Percentiles rank a stretch among this genome's conserved stretches.
Evolutionary conservation across 2,113 vertebrate genomes (phyloP).

Genomic region (Phycodurus eques): DNA sequence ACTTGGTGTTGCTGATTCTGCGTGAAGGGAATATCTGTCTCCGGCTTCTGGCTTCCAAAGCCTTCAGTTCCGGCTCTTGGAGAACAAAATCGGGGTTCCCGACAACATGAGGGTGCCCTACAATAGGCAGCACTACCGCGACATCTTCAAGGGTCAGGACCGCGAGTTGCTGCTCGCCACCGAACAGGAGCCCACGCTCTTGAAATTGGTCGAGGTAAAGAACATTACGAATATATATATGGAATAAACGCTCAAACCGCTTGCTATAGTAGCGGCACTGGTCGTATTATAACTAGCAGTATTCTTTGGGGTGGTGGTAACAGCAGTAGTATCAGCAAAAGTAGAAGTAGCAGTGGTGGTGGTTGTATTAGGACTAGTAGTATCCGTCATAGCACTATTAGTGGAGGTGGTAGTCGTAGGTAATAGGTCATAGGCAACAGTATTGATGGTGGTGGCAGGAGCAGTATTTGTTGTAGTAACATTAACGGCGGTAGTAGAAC

Average conservation of each 20-base stretch:
- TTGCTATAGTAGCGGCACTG: no score
- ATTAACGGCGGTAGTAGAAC: background rate
- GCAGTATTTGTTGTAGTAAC: no score
- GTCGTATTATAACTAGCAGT: background rate
- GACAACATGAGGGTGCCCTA: slow-evolving; percentile 90
- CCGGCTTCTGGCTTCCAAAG: slow-evolving; percentile 96
- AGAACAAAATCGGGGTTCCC: slow-evolving; percentile 92
- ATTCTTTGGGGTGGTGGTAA: background rate
- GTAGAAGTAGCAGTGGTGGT: no score
- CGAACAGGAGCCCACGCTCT: slow-evolving; percentile 82
- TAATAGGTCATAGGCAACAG: no score
- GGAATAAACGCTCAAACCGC: background rate
- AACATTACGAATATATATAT: background rate
- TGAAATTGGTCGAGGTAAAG: slow-evolving; percentile 88
- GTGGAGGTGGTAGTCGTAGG: no score
- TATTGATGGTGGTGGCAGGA: no score
- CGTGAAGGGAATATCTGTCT: slow-evolving; percentile 81
- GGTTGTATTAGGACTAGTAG: background rate
- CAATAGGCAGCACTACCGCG: slow-evolving; percentile 88
- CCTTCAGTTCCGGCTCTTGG: slow-evolving; percentile 90
- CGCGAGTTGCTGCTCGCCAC: slow-evolving; percentile 80
- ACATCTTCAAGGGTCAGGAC: slow-evolving; percentile 86
- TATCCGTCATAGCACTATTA: no score
- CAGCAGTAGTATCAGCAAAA: background rate
- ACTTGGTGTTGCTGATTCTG: background rate